Conservation (phyloP, 2,113 vertebrate genomes). For the Nerophis ophidion region DNA sequence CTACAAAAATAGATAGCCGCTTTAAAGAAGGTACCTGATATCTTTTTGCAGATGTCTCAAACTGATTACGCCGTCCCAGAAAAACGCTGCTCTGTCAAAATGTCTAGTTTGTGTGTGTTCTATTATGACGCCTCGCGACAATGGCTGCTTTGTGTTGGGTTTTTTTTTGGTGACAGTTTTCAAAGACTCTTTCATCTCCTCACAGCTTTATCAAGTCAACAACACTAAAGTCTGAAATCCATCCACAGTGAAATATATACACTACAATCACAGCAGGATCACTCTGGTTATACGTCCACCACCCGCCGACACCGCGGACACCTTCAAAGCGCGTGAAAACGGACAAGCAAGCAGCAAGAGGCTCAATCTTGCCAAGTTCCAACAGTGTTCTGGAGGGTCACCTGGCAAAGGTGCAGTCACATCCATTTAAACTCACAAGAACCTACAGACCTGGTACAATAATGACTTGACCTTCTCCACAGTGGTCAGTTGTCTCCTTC, state of each 20-base stretch:
- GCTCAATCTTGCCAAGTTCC: constrained; percentile 34
- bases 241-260: constrained; percentile 43
- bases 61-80: constrained; percentile 25
- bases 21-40: constrained; percentile 34
- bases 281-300: constrained; percentile 46
- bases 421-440: constrained; percentile 21
- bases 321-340: constrained; percentile 43
- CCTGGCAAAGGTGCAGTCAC: constrained; percentile 19
- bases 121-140: constrained; percentile 39
- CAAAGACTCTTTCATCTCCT: constrained; percentile 25
- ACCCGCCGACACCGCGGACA: constrained; percentile 40
- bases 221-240: constrained; percentile 29
- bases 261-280: constrained; percentile 45
- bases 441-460: constrained; percentile 20
- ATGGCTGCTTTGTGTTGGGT: constrained; percentile 34
- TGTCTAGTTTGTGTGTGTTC: constrained; percentile 27
- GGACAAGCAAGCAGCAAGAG: constrained; percentile 46
- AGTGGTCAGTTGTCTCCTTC: constrained; percentile 21
- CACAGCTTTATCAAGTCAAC: constrained; percentile 22
- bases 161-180: constrained; percentile 40
- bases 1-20: constrained; percentile 13
- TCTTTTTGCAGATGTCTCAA: constrained; percentile 27
- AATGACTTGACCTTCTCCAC: constrained; percentile 12
- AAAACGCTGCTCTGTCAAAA: constrained; percentile 28
- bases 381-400: constrained; percentile 17